phyloP scores from a whole-genome alignment of 2,113 vertebrate species.

The Recurvirostra avosetta region DNA sequence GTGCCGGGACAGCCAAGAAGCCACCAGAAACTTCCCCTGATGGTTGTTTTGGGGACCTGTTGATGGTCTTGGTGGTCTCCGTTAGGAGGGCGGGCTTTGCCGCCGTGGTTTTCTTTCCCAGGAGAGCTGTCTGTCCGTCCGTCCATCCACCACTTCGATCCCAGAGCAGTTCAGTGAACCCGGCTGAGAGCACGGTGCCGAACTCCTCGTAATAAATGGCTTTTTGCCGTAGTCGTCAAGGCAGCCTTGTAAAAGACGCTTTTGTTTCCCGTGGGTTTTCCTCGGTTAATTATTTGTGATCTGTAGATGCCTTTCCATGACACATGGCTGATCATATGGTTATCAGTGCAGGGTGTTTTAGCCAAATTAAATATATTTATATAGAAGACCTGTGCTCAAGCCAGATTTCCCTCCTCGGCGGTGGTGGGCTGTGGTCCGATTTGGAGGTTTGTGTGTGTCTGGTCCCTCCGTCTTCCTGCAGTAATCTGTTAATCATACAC shows the following conservation, averaged over 20 bases:
- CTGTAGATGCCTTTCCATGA: conserved; percentile 46
- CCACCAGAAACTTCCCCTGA: background rate
- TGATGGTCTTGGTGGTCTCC: background rate
- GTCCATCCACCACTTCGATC: accelerated
- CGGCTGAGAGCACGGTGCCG: background rate
- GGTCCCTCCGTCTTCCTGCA: background rate
- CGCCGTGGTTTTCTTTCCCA: accelerated
- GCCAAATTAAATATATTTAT: conserved; percentile 45
- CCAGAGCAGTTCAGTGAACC: background rate
- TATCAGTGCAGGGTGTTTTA: background rate
- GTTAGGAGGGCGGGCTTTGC: background rate
- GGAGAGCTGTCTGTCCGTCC: background rate
- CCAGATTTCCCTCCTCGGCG: background rate
- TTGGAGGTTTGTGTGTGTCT: background rate
- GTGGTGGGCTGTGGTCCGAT: background rate
- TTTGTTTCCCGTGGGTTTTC: conserved; percentile 57
- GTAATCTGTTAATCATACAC: background rate
- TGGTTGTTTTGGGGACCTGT: background rate
- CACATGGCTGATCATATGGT: conserved; percentile 37
- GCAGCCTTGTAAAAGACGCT: conserved; percentile 21
- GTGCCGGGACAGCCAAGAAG: background rate
- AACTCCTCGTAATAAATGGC: background rate
- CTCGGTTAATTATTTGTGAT: conserved; percentile 69
- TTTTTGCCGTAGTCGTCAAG: background rate
- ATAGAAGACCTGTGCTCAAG: background rate